A percentile compares a stretch with the other conserved stretches of the same genome.
phyloP scores from a whole-genome alignment of 1,140 invertebrate species.

The Leptonema lineaticorne region DNA sequence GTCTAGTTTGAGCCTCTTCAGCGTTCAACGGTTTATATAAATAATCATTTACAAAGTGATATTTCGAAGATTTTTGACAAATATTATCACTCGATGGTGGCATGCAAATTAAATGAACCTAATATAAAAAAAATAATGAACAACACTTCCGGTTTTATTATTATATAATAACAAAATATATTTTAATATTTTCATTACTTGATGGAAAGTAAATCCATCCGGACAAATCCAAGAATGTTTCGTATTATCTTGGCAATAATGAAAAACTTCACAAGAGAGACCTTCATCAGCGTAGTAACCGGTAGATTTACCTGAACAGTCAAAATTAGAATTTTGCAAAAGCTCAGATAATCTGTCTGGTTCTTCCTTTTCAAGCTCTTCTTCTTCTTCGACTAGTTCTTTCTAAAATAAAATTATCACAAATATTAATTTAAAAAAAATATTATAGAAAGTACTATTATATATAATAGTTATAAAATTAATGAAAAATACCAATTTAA shows the following conservation, averaged over 20 bases:
- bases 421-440: not conserved
- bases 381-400: constrained; percentile 56
- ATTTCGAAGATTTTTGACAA: constrained; percentile 85
- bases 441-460: not conserved
- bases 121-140: constrained; percentile 37
- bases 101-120: constrained; percentile 92
- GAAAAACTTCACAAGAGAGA: constrained; percentile 88
- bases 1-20: constrained; percentile 75
- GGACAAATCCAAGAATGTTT: constrained; percentile 93
- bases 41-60: constrained; percentile 91
- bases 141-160: not conserved
- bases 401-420: constrained; percentile 40
- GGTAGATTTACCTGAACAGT: constrained; percentile 75
- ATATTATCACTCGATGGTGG: constrained; percentile 85
- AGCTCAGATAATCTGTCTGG: constrained; percentile 79
- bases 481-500: constrained; percentile 7
- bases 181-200: constrained; percentile 57
- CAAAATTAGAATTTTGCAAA: constrained; percentile 81
- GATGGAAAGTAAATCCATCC: constrained; percentile 89
- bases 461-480: not conserved
- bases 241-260: constrained; percentile 88
- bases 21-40: constrained; percentile 85
- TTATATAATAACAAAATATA: not conserved
- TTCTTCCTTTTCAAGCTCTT: constrained; percentile 79
- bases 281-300: constrained; percentile 91